Conservation (phyloP, 2,113 vertebrate species). For the Capra hircus region DNA sequence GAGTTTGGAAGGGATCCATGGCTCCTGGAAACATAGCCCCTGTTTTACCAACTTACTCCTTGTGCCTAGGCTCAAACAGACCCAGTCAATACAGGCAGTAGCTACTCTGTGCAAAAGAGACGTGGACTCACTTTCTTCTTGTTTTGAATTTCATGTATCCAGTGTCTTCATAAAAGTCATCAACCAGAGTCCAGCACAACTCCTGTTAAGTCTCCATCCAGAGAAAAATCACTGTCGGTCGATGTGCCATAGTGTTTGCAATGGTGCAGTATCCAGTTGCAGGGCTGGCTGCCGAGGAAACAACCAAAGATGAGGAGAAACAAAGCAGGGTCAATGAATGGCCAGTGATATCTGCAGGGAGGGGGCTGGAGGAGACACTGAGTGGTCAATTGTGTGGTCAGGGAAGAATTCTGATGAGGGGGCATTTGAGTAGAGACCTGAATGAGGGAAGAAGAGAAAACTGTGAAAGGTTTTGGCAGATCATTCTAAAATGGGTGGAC, state of each 20-base stretch:
- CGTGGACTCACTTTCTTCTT: not conserved
- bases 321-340: rapidly evolving
- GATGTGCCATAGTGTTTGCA: rapidly evolving
- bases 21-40: not conserved
- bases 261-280: rapidly evolving
- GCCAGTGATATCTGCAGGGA: not conserved
- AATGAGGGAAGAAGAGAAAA: not conserved
- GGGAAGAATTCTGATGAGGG: not conserved
- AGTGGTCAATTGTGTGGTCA: not conserved
- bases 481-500: not conserved
- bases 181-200: not conserved
- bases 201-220: not conserved
- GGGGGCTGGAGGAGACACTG: not conserved
- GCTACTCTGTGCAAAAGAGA: not conserved
- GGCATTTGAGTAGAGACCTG: not conserved
- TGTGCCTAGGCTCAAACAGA: rapidly evolving
- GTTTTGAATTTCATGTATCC: not conserved
- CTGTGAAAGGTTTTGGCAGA: no score
- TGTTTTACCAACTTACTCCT: no score
- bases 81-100: rapidly evolving
- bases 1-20: not conserved
- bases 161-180: not conserved
- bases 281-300: rapidly evolving
- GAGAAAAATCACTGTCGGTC: not conserved
- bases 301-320: not conserved